phyloP scores from a whole-genome alignment of 1,140 invertebrate species.

The Pinna nobilis region DNA sequence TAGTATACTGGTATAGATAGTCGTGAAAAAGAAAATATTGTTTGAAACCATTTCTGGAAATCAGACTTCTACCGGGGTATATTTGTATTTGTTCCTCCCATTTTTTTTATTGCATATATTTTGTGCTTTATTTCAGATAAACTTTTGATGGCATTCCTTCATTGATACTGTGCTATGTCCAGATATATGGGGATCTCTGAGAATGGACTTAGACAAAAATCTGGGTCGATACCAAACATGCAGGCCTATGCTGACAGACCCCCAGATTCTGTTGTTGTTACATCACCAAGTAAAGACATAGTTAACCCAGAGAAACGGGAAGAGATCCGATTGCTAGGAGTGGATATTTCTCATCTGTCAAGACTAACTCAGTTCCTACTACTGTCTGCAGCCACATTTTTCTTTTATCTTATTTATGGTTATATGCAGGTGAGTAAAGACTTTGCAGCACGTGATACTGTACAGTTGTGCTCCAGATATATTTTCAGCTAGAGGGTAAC shows the following conservation, averaged over 20 bases:
- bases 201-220: constrained; percentile 21
- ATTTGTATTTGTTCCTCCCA: too few species aligned
- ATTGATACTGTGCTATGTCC: too few species aligned
- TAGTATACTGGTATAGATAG: too few species aligned
- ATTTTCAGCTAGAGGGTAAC: neutral
- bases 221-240: neutral
- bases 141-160: too few species aligned
- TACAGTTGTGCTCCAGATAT: neutral
- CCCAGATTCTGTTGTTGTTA: constrained; percentile 3
- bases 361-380: constrained; percentile 84
- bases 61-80: too few species aligned
- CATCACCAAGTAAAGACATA: neutral
- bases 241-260: neutral
- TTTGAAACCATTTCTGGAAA: too few species aligned
- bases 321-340: constrained; percentile 82
- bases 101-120: too few species aligned
- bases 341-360: constrained; percentile 82
- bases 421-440: constrained; percentile 83
- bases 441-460: neutral
- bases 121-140: too few species aligned
- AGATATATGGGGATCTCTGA: too few species aligned
- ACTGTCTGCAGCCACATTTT: constrained; percentile 87
- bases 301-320: constrained; percentile 23
- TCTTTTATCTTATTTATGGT: constrained; percentile 92
- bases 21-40: too few species aligned